Conservation (phyloP, 2,113 vertebrate genomes). For the Pelvicachromis taeniatus region DNA sequence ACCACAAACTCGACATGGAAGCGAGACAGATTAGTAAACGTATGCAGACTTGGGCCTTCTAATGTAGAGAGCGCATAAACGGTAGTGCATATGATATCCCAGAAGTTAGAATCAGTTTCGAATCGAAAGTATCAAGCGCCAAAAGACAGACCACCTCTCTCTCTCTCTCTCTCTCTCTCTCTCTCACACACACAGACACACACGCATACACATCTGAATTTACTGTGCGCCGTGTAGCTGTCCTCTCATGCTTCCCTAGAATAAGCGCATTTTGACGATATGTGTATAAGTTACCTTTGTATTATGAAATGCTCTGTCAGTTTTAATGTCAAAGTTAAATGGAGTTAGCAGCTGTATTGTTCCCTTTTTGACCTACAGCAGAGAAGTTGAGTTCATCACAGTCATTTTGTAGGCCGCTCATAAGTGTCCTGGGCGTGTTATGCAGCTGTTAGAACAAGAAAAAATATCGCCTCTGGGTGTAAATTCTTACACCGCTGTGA, state of each 20-base stretch:
- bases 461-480: slow-evolving; percentile 26
- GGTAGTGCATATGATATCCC: not conserved
- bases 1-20: slow-evolving; percentile 22
- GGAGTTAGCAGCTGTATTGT: not conserved
- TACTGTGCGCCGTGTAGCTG: not conserved
- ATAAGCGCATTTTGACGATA: not conserved
- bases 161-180: fast-evolving
- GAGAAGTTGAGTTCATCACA: not conserved
- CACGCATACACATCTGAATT: not conserved
- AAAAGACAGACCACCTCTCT: not conserved
- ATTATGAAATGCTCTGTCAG: not conserved
- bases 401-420: not conserved
- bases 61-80: not conserved
- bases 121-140: not conserved
- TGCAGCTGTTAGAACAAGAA: not conserved
- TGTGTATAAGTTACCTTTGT: not conserved
- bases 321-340: not conserved
- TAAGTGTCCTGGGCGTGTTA: slow-evolving; percentile 5
- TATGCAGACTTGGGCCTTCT: not conserved
- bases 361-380: not conserved
- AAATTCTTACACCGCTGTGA: slow-evolving; percentile 21
- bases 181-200: not conserved
- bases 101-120: too few species aligned
- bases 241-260: not conserved
- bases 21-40: not conserved